Percentiles rank a stretch among this genome's conserved stretches.
Evolutionary conservation across 1,140 invertebrate species (phyloP).

Genomic region (Drosophila neocordata): DNA sequence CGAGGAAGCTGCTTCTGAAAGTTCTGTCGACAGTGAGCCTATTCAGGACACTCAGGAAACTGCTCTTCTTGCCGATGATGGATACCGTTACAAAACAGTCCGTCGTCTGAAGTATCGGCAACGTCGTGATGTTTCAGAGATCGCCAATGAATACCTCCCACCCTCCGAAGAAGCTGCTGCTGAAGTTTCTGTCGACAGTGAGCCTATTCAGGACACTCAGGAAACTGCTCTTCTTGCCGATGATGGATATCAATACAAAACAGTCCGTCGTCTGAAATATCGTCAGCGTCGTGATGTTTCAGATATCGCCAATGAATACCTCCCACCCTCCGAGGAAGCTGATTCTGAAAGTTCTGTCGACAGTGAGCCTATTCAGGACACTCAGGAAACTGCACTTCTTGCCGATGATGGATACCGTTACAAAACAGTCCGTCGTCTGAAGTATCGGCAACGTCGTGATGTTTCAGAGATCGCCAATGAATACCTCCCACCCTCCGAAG

Average conservation of each 20-base stretch:
- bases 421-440: slow-evolving; percentile 47
- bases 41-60: slow-evolving; percentile 31
- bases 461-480: slow-evolving; percentile 29
- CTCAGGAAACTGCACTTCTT: slow-evolving; percentile 33
- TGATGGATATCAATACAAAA: slow-evolving; percentile 53
- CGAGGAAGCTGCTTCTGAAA: slow-evolving; percentile 33
- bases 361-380: slow-evolving; percentile 11
- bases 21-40: neutral
- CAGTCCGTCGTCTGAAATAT: slow-evolving; percentile 44
- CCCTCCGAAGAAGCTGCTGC: slow-evolving; percentile 25
- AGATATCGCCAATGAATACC: slow-evolving; percentile 43
- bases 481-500: slow-evolving; percentile 41
- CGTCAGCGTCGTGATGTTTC: slow-evolving; percentile 47
- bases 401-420: slow-evolving; percentile 47
- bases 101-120: slow-evolving; percentile 45
- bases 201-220: slow-evolving; percentile 20
- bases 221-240: slow-evolving; percentile 35
- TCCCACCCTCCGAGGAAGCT: slow-evolving; percentile 37
- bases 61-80: slow-evolving; percentile 38
- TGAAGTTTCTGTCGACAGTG: slow-evolving; percentile 16
- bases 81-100: slow-evolving; percentile 49
- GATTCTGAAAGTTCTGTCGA: slow-evolving; percentile 19
- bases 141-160: slow-evolving; percentile 51
- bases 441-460: slow-evolving; percentile 11
- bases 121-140: slow-evolving; percentile 54